Percentiles rank a stretch among this genome's conserved stretches.
Evolutionary conservation across 2,888 invertebrate genomes (phyloP).

Genomic region (Carabus problematicus): DNA sequence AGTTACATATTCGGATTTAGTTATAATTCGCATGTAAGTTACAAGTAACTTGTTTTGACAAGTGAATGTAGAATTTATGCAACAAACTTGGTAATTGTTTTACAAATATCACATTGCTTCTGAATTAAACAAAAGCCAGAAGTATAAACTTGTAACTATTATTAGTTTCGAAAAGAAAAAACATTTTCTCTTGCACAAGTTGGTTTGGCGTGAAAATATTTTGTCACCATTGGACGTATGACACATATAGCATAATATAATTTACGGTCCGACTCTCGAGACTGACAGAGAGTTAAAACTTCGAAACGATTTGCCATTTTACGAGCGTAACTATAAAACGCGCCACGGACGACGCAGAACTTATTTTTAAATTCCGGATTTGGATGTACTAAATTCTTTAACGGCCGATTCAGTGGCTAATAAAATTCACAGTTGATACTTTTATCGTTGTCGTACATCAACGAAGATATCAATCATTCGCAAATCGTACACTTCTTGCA

Average conservation of each 20-base stretch:
- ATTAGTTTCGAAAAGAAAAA: no score
- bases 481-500: not conserved
- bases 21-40: no score
- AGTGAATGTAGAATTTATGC: no score
- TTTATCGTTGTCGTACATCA: not conserved
- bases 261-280: slow-evolving; percentile 27
- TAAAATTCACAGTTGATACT: slow-evolving; percentile 4
- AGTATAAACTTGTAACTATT: no score
- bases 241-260: slow-evolving; percentile 31
- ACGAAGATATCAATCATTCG: slow-evolving; percentile 6
- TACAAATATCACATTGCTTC: no score
- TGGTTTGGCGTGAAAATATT: not conserved
- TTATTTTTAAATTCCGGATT: slow-evolving; percentile 15
- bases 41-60: no score
- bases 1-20: no score
- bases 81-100: no score
- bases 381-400: slow-evolving; percentile 11
- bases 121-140: no score
- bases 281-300: slow-evolving; percentile 28
- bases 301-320: slow-evolving; percentile 14
- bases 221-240: slow-evolving; percentile 21
- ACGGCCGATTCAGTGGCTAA: slow-evolving; percentile 13
- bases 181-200: no score
- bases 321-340: slow-evolving; percentile 9
- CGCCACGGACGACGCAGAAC: not conserved